Base-by-base conservation (phyloP, 2,888 invertebrate genomes). In the Trypoxylon attenuatum region DNA sequence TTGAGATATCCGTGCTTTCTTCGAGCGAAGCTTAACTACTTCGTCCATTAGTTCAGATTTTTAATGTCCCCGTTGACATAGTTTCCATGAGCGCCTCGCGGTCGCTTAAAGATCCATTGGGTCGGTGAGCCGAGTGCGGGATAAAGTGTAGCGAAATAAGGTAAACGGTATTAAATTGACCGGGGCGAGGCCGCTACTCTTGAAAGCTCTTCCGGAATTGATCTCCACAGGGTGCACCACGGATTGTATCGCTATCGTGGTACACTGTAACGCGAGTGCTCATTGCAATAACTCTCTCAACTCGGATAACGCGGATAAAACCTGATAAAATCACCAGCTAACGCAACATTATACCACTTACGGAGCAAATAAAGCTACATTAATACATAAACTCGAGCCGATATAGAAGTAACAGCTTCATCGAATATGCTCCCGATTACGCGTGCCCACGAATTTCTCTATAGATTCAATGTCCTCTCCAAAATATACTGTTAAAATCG, bases 401-500 rank as follows among this genome's bases (percentile, higher is more conserved):
- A n/a, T n/a, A n/a, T n/a, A n/a, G n/a, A n/a, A n/a, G n/a, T n/a
- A n/a, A n/a, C n/a, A n/a, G n/a, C n/a, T n/a, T n/a, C n/a, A n/a
- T n/a, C n/a, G n/a, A n/a, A n/a, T n/a, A n/a, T n/a, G n/a, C n/a
- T n/a, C n/a, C n/a, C n/a, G n/a, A n/a, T n/a, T n/a, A n/a, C 16
- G 46, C 29, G 25, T 27, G 22, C 13, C 23, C 25, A 8, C 23
- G 25, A 13, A 19, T 27, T 46, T 27, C 13, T 27, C 25, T 27
- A 47, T 47, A 25, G 19, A 47, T 47, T 47, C 46, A 27, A 47
- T 46, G 23, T 46, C 15, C 46, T 47, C 27, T 27, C 27, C 27
- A 2, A n/a, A 1, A 27, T 10, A 10, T 27, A 6, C n/a, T 27
- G 27, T 27, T 27, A 27, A 27, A 27, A 27, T 18, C 41, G 41